These are phyloP conservation scores for Agonopterix heracliana DNA, from an alignment of 2,888 invertebrate species.

Conservation along the genomic window DNA sequence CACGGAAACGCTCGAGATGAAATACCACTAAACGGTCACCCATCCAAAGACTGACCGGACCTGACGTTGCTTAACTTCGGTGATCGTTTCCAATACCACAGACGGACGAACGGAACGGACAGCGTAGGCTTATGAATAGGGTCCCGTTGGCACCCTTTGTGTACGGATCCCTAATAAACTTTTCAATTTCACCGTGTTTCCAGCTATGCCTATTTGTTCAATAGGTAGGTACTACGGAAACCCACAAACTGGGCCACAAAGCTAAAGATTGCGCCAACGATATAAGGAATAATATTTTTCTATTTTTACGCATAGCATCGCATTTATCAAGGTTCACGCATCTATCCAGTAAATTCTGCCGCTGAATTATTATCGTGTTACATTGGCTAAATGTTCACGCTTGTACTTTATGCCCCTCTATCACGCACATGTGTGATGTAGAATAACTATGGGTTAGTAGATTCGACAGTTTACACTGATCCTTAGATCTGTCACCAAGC, in stretches of 20 bases:
- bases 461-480: neutral
- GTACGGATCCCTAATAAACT: too few relatives aligned
- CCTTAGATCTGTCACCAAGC: too few relatives aligned
- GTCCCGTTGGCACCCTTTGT: too few relatives aligned
- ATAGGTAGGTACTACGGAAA: neutral
- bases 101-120: too few relatives aligned
- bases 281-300: conserved; percentile 12
- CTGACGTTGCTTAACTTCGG: too few relatives aligned
- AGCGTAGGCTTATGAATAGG: too few relatives aligned
- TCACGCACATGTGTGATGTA: conserved; percentile 43
- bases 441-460: neutral
- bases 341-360: conserved; percentile 49
- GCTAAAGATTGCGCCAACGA: neutral
- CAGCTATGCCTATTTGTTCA: neutral
- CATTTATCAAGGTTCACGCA: conserved; percentile 55
- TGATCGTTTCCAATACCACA: too few relatives aligned
- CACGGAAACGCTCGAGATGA: too few relatives aligned
- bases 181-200: neutral
- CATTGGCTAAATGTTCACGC: conserved; percentile 60
- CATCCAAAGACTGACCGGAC: too few relatives aligned
- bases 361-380: conserved; percentile 60
- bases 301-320: conserved; percentile 25
- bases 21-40: too few relatives aligned
- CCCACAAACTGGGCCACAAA: neutral
- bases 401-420: conserved; percentile 55